Base-by-base conservation (phyloP, 1,140 invertebrate genomes). In the Penaeus chinensis region DNA sequence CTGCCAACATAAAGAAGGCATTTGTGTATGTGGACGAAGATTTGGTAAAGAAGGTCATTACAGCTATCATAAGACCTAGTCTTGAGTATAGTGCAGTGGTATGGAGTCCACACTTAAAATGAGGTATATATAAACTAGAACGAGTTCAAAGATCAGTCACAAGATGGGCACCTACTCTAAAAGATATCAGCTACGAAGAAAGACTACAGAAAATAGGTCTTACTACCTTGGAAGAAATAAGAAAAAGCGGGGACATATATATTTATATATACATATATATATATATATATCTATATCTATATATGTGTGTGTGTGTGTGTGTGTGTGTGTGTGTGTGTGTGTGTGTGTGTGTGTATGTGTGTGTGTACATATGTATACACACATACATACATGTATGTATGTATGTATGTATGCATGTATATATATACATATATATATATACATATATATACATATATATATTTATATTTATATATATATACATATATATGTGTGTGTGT, bases 351-450 rank as follows among this genome's bases (percentile, higher is more conserved):
- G 24, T 71, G 24, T n/a, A 24, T n/a, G 24, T 71, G 24, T n/a
- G 24, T 71, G 24, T 71, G 18, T 71, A 71, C 24, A 71, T 71
- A 71, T 71, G 24, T 71, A 71, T 71, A 71, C 24, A 71, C 18
- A 71, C 24, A 71, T 71, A 71, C 24, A 71, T 71, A 24, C 24
- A 71, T 71, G 24, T 71, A 71, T 71, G n/a, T 71, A 80, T 80
- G 47, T 80, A 80, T 80, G 60, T 80, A 80, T 47, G 60, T 80
- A 80, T 80, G 60, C 60, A 80, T 80, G 60, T 80, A 80, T 47
- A 80, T 80, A 80, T 80, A 47, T 47, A 47, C 16, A 80, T 47
- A 80, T 47, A 18, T 47, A 80, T 80, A 20, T 61, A 80, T 80
- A 60, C 61, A 47, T 47, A 47, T 47, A 80, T 80, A 80, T 80